These are phyloP conservation scores for Leptobrachium ailaonicum DNA, from an alignment of 2,113 vertebrate species.

Conservation along the genomic window DNA sequence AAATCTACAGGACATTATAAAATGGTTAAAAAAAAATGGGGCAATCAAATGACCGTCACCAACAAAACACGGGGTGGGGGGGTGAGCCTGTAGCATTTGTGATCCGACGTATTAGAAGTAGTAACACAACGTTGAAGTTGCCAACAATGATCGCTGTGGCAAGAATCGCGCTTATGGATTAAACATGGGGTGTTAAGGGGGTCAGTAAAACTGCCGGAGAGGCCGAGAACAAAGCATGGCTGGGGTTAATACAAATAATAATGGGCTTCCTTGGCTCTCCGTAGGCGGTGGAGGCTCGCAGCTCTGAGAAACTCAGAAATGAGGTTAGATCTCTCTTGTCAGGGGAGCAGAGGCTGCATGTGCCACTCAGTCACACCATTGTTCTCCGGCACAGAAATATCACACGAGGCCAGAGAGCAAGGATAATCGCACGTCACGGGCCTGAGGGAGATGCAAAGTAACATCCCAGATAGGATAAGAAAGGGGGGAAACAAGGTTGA, in stretches of 20 bases:
- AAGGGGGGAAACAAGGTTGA: background rate
- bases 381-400: background rate
- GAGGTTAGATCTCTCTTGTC: conserved; percentile 1
- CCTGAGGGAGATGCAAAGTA: background rate
- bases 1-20: too few relatives aligned
- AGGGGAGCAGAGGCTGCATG: background rate
- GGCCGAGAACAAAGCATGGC: background rate
- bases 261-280: background rate
- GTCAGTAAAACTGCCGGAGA: background rate
- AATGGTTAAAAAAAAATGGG: too few relatives aligned
- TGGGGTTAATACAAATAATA: background rate
- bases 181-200: too few relatives aligned
- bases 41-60: too few relatives aligned
- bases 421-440: background rate
- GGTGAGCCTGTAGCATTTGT: too few relatives aligned
- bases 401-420: background rate
- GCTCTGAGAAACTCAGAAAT: conserved; percentile 15
- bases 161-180: too few relatives aligned
- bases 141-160: too few relatives aligned
- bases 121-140: too few relatives aligned
- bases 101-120: too few relatives aligned
- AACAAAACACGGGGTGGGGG: too few relatives aligned
- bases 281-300: conserved; percentile 10
- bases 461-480: background rate
- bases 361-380: conserved; percentile 1